Base-by-base conservation (phyloP, 2,113 vertebrate species). In the Conger conger region DNA sequence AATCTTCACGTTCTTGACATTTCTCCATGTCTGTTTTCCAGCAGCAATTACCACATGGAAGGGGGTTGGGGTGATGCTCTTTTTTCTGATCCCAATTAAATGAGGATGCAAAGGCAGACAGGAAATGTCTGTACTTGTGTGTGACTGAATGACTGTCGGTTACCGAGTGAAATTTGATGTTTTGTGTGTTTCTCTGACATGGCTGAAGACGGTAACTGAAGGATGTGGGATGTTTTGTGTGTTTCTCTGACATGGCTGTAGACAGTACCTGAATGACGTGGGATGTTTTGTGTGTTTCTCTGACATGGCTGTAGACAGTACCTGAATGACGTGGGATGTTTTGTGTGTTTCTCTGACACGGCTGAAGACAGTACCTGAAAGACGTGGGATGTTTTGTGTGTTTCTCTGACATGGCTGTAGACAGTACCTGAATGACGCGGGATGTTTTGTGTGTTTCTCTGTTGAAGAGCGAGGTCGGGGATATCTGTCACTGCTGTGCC, bases 401-500 rank as follows among this genome's bases (percentile, higher is more conserved):
- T 30, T 73, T 73, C 8, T 3, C n/a, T 73, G 30, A 50, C 1
- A 13, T 50, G 45, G 20, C 23, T 63, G 8, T 27, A 27, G 57
- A 63, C 23, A 23, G 23, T 63, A 27, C 5, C 57, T 63, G 20
- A 63, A 3, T 63, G 57, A 27, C 76, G 80, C 15, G 53, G 33
- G 81, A 3, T 82, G 36, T 84, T 60, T 27, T 79, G 15, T 85
- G 40, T 85, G 80, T 38, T 82, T 85, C 6, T 18, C 85, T 88
- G 30, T 90, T 92, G 5, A 88, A 98, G 96, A 94, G 94, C 88
- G 94, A 93, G 20, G 33, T 89, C 33, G 92, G 88, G 42, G 94
- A 94, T 81, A 88, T 95, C 88, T 98, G 97, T 89, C 92, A 96
- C 84, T 97, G 97, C 89, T 98, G 97, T 92, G 91, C 96, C 88